Evolutionary conservation across 2,888 invertebrate species (phyloP).

Genomic region (Syrphus vitripennis): DNA sequence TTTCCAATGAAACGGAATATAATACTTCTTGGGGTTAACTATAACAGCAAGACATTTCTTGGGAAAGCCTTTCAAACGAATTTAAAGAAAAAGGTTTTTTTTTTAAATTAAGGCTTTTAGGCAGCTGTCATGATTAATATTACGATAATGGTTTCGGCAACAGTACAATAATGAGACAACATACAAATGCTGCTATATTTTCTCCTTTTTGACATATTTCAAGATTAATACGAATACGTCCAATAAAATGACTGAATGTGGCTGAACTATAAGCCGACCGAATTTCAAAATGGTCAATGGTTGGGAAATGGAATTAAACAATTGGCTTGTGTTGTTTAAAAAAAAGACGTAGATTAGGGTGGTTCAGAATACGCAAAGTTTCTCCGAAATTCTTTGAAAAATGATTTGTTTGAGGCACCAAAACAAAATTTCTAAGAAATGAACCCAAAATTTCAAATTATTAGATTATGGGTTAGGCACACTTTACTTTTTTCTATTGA

Average conservation of each 20-base stretch:
- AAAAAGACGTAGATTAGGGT: no score
- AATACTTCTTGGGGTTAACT: constrained; percentile 5
- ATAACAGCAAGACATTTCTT: constrained; percentile 20
- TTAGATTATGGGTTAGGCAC: no score
- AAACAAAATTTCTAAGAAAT: no score
- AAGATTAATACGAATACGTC: constrained; percentile 7
- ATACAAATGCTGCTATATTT: background rate
- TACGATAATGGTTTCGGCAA: constrained; percentile 20
- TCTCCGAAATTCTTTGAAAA: no score
- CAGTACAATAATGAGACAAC: background rate
- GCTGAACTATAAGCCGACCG: background rate
- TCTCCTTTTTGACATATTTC: background rate
- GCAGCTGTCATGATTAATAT: constrained; percentile 37
- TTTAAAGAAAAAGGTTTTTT: background rate
- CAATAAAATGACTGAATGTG: constrained; percentile 9
- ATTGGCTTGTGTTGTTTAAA: background rate
- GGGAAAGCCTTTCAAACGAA: constrained; percentile 44
- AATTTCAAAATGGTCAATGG: background rate
- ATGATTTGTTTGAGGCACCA: no score
- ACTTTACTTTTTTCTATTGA: no score
- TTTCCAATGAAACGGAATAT: constrained; percentile 21
- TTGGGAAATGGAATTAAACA: background rate
- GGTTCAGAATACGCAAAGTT: no score
- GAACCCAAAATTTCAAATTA: no score
- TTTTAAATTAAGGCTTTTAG: constrained; percentile 46